Evolutionary conservation across 2,113 vertebrate genomes (phyloP).

Genomic region (Nyctereutes procyonoides): DNA sequence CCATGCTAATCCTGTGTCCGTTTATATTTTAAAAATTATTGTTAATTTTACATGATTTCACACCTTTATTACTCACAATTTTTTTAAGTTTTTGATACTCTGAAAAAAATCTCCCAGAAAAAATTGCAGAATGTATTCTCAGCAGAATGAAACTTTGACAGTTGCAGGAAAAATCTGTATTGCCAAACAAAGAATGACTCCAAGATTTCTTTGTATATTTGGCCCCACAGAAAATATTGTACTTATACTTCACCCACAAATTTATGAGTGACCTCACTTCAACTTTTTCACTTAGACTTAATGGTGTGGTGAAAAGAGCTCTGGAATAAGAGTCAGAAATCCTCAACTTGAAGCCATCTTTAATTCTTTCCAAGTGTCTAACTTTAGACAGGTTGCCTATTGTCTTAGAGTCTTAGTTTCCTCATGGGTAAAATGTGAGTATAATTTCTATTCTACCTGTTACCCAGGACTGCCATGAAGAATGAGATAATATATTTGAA

Average conservation of each 20-base stretch:
- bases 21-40: neutral
- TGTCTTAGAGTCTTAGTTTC: conserved; percentile 17
- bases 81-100: neutral
- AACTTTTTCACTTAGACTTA: neutral
- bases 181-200: neutral
- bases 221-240: conserved; percentile 19
- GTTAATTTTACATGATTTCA: neutral
- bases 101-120: neutral
- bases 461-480: neutral
- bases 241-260: neutral
- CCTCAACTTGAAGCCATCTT: neutral
- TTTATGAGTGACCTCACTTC: neutral
- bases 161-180: neutral
- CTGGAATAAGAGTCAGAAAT: conserved; percentile 23
- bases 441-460: neutral
- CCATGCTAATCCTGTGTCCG: neutral
- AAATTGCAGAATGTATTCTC: neutral
- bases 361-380: neutral
- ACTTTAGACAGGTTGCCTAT: neutral
- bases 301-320: neutral
- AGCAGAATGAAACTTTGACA: conserved; percentile 7
- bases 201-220: neutral
- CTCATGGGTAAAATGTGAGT: neutral
- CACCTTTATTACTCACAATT: neutral
- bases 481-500: conserved; percentile 28